Evolutionary conservation across 1,140 invertebrate genomes (phyloP).

Genomic region (Trichogramma pretiosum): DNA sequence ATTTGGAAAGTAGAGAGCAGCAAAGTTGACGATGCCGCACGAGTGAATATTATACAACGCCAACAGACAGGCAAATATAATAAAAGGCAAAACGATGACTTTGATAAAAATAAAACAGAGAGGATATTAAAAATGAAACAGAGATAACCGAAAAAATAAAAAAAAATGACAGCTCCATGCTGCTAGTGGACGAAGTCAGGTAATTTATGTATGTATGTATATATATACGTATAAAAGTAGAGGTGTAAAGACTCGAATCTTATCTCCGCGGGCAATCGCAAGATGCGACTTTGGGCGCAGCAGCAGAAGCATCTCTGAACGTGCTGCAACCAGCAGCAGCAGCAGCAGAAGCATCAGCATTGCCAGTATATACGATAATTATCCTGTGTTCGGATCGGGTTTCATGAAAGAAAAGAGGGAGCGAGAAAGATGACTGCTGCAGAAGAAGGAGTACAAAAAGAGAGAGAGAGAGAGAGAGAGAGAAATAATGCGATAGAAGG

Average conservation of each 20-base stretch:
- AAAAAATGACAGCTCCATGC: too few species aligned
- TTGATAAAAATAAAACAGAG: background rate
- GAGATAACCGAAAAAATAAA: too few species aligned
- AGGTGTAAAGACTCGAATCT: conserved; percentile 12
- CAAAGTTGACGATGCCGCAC: background rate
- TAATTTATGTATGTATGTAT: too few species aligned
- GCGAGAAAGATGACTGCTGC: conserved; percentile 3
- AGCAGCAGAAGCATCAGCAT: too few species aligned
- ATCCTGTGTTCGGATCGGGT: conserved; percentile 18
- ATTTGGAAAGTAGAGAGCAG: conserved; percentile 8
- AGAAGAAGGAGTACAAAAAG: background rate
- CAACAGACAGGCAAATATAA: conserved; percentile 9
- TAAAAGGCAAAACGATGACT: conserved; percentile 1
- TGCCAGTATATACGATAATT: too few species aligned
- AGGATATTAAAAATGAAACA: background rate
- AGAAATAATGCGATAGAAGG: background rate
- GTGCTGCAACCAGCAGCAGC: background rate
- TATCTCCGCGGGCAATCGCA: conserved; percentile 13
- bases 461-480: background rate
- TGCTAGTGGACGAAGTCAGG: too few species aligned
- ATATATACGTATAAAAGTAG: too few species aligned
- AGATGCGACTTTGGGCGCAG: conserved; percentile 12
- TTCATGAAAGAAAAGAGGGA: conserved; percentile 5
- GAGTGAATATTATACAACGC: too few species aligned
- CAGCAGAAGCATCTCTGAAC: background rate